These are phyloP conservation scores for Diachasmimorpha longicaudata DNA, from an alignment of 1,140 invertebrate genomes.

Conservation along the genomic window DNA sequence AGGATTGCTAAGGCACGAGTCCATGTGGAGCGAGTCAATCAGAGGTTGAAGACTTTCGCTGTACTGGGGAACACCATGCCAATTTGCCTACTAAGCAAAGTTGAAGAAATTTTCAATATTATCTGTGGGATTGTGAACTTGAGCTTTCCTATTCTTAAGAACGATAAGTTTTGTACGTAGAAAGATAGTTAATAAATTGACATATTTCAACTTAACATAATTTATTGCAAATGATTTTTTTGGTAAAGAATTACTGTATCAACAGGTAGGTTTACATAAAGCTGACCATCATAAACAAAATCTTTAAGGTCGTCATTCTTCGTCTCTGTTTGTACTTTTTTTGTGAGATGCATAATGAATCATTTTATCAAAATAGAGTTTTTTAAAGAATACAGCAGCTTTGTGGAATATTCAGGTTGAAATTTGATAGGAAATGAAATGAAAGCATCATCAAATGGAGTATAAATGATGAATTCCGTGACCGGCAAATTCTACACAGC, in stretches of 20 bases:
- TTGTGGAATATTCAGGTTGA: not conserved
- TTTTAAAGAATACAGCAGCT: slow-evolving; percentile 15
- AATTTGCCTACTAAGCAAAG: not conserved
- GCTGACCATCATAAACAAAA: too few relatives aligned
- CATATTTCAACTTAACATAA: too few relatives aligned
- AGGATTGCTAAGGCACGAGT: not conserved
- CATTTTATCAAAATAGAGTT: not conserved
- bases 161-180: slow-evolving; percentile 7
- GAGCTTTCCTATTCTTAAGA: not conserved
- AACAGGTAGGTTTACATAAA: too few relatives aligned
- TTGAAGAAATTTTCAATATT: not conserved
- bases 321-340: not conserved
- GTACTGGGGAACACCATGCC: not conserved
- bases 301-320: too few relatives aligned
- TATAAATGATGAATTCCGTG: slow-evolving; percentile 30
- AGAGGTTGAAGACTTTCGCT: not conserved
- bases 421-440: not conserved
- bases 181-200: too few relatives aligned
- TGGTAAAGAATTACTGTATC: too few relatives aligned
- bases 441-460: slow-evolving; percentile 21
- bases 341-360: slow-evolving; percentile 13
- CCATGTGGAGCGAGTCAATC: not conserved
- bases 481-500: slow-evolving; percentile 26
- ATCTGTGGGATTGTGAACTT: slow-evolving; percentile 6
- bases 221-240: too few relatives aligned